Evolutionary conservation across 2,113 vertebrate species (phyloP).

Genomic region (Neodontobutis hainanensis): DNA sequence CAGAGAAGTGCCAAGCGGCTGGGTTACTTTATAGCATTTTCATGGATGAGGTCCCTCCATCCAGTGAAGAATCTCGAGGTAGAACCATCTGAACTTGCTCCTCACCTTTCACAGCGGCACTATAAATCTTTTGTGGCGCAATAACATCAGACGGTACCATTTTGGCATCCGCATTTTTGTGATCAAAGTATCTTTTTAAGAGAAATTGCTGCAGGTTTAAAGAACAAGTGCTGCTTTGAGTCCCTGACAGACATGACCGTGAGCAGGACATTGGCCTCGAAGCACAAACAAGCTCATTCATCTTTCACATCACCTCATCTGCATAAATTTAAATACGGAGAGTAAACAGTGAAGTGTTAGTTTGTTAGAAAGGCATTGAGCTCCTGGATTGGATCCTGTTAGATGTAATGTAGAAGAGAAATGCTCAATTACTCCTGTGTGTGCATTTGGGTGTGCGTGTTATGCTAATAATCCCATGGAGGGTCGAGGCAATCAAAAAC

Average conservation of each 20-base stretch:
- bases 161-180: background rate
- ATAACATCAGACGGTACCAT: background rate
- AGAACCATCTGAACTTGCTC: constrained; percentile 3
- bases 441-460: constrained; percentile 2
- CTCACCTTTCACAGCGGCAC: background rate
- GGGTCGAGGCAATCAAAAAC: constrained; percentile 66
- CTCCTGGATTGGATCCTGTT: constrained; percentile 40
- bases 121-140: background rate
- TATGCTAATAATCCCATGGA: constrained; percentile 66
- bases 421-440: constrained; percentile 56
- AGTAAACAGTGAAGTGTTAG: constrained; percentile 47
- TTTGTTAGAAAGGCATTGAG: constrained; percentile 44
- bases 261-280: background rate
- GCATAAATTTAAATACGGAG: constrained; percentile 57
- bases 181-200: background rate
- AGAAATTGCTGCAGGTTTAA: background rate
- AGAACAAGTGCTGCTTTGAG: background rate
- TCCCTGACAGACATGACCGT: background rate
- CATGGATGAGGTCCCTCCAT: background rate
- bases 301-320: constrained; percentile 41
- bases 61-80: background rate
- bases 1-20: background rate
- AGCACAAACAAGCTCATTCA: constrained; percentile 61
- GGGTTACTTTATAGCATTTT: background rate
- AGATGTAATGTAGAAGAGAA: constrained; percentile 51